phyloP scores from a whole-genome alignment of 2,797 vertebrate genomes.

The Setipinna tenuifilis region DNA sequence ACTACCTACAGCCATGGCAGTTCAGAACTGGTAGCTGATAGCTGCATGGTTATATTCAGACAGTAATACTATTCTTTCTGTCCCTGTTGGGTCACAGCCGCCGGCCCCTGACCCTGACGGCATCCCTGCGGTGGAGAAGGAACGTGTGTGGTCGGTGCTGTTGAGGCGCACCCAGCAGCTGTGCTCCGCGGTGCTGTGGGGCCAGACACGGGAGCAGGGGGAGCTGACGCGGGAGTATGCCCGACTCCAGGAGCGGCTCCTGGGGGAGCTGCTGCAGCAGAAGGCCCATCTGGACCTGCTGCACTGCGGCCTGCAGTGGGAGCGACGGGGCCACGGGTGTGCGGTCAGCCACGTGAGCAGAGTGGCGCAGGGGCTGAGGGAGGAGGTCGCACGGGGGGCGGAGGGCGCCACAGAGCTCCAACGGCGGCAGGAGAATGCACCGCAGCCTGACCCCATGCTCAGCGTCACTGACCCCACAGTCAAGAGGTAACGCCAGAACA shows the following conservation, averaged over 20 bases:
- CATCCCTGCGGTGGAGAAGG: slow-evolving; percentile 68
- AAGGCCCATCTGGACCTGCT: slow-evolving; percentile 87
- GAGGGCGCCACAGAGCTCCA: slow-evolving; percentile 69
- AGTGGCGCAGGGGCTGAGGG: slow-evolving; percentile 69
- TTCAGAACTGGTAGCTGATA: too few relatives aligned
- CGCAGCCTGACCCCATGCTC: slow-evolving; percentile 68
- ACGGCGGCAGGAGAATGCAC: slow-evolving; percentile 67
- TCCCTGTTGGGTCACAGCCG: slow-evolving; percentile 63
- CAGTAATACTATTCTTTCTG: not conserved
- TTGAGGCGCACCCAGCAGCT: slow-evolving; percentile 79
- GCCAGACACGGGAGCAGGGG: slow-evolving; percentile 79
- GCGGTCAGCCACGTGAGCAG: slow-evolving; percentile 70
- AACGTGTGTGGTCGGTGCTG: slow-evolving; percentile 75
- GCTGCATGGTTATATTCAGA: not conserved
- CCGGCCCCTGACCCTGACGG: slow-evolving; percentile 76
- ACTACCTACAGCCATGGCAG: not conserved
- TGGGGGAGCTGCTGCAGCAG: slow-evolving; percentile 82
- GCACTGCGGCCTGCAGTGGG: slow-evolving; percentile 80
- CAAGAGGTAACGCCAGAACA: slow-evolving; percentile 72
- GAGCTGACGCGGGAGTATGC: slow-evolving; percentile 77
- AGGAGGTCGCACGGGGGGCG: slow-evolving; percentile 59
- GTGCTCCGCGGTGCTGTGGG: slow-evolving; percentile 79
- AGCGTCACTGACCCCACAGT: slow-evolving; percentile 75
- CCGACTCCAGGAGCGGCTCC: slow-evolving; percentile 80
- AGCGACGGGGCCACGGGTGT: slow-evolving; percentile 75